Conservation (phyloP, 2,888 invertebrate genomes). For the Panorpa germanica region DNA sequence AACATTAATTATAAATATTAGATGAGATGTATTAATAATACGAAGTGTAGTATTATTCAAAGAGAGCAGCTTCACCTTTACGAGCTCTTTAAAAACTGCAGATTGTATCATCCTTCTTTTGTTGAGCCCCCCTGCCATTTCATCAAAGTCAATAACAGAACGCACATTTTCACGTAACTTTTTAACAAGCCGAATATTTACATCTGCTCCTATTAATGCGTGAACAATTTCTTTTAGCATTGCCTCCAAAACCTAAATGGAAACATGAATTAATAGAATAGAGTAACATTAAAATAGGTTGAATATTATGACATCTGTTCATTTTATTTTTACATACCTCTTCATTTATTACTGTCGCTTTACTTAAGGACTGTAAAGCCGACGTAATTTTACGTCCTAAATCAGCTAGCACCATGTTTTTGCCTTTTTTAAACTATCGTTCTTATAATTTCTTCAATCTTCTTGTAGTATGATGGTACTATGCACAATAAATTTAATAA, state of each 20-base stretch:
- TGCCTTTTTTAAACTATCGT: slow-evolving; percentile 7
- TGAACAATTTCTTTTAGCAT: slow-evolving; percentile 99
- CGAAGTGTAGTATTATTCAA: slow-evolving; percentile 5
- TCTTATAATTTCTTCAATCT: too few species aligned
- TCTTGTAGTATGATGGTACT: too few species aligned
- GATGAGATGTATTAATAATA: background rate
- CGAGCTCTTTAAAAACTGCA: slow-evolving; percentile 94
- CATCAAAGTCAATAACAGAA: slow-evolving; percentile 95
- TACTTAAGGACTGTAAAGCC: slow-evolving; percentile 91
- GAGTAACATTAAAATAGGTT: background rate
- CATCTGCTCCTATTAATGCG: slow-evolving; percentile 93
- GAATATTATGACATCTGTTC: slow-evolving; percentile 15
- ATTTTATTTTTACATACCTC: slow-evolving; percentile 40
- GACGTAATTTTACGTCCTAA: slow-evolving; percentile 98
- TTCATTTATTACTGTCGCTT: slow-evolving; percentile 96
- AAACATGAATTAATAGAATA: slow-evolving; percentile 5
- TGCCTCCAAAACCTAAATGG: slow-evolving; percentile 77
- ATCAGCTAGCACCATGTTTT: slow-evolving; percentile 97
- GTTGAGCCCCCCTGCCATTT: slow-evolving; percentile 97
- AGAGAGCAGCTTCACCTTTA: slow-evolving; percentile 45
- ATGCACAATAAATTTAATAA: too few species aligned
- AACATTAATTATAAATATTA: slow-evolving; percentile 3
- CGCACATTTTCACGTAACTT: slow-evolving; percentile 94
- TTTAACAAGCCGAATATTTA: slow-evolving; percentile 89
- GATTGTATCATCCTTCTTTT: slow-evolving; percentile 97